These are phyloP conservation scores for Molanna angustata DNA, from an alignment of 2,888 invertebrate species.

Conservation along the genomic window DNA sequence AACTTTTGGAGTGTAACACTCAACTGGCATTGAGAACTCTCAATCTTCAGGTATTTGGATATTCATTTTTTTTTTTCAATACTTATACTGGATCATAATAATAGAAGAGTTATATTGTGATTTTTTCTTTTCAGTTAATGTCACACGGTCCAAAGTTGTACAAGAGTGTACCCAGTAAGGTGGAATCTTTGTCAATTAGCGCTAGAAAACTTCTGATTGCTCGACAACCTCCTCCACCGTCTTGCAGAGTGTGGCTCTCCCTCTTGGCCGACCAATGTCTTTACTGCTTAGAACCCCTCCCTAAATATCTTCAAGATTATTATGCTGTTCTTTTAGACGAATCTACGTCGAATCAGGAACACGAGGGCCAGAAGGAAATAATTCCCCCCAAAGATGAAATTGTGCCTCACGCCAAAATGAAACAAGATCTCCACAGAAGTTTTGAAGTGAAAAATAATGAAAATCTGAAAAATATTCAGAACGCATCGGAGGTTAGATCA, in stretches of 20 bases:
- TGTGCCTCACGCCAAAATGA: conserved; percentile 3
- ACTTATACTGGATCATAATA: too few species aligned
- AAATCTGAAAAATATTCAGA: conserved; percentile 5
- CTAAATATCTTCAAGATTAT: conserved; percentile 30
- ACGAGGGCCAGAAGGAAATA: not conserved
- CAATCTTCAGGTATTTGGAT: conserved; percentile 31
- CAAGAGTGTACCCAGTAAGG: conserved; percentile 23
- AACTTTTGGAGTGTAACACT: conserved; percentile 27
- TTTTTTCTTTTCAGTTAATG: conserved; percentile 28
- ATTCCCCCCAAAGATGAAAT: not conserved
- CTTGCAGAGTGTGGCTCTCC: conserved; percentile 26
- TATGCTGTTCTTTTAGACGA: conserved; percentile 29
- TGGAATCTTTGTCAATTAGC: conserved; percentile 25
- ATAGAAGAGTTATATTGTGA: too few species aligned
- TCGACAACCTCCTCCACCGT: conserved; percentile 22
- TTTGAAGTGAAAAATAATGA: conserved; percentile 2
- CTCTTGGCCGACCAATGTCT: conserved; percentile 30
- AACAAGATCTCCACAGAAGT: not conserved
- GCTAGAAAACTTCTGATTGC: conserved; percentile 26
- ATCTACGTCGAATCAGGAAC: not conserved
- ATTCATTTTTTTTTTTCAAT: too few species aligned
- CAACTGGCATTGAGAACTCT: conserved; percentile 24
- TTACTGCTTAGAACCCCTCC: conserved; percentile 27
- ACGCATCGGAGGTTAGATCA: not conserved
- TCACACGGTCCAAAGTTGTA: conserved; percentile 26